These are phyloP conservation scores for Diacarnus erythraeanus DNA, from an alignment of 37 sponge, comb jelly and placozoan species.

Conservation along the genomic window DNA sequence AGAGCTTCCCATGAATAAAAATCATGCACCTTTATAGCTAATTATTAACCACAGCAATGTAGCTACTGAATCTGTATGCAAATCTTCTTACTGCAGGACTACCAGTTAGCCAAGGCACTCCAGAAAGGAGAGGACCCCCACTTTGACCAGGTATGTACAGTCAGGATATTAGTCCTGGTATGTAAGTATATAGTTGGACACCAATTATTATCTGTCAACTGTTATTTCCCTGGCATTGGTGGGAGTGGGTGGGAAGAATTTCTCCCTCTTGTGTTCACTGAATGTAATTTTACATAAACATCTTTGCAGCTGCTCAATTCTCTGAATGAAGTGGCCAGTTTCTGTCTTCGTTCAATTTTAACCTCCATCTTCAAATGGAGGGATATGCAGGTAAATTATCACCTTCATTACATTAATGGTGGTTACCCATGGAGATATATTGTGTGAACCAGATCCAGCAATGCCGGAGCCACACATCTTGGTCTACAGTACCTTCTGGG, in stretches of 20 bases:
- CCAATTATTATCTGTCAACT: neutral
- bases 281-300: neutral
- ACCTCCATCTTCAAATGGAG: conserved; percentile 87
- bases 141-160: conserved; percentile 76
- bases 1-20: neutral
- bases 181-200: neutral
- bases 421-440: too few relatives aligned
- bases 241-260: neutral
- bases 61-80: neutral
- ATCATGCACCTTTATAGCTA: neutral
- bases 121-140: conserved; percentile 85
- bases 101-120: conserved; percentile 60
- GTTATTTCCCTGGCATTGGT: neutral
- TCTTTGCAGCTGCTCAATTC: conserved; percentile 66
- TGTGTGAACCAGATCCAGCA: conserved; percentile 60
- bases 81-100: conserved; percentile 39
- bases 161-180: neutral
- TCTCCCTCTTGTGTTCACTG: neutral
- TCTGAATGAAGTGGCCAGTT: conserved; percentile 84
- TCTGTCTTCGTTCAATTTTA: conserved; percentile 85
- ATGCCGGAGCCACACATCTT: conserved; percentile 34
- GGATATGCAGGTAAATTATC: conserved; percentile 77
- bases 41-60: neutral
- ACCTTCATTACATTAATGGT: too few relatives aligned
- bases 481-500: conserved; percentile 29